phyloP scores from a whole-genome alignment of 2,888 invertebrate genomes.

The Athalia circularis region DNA sequence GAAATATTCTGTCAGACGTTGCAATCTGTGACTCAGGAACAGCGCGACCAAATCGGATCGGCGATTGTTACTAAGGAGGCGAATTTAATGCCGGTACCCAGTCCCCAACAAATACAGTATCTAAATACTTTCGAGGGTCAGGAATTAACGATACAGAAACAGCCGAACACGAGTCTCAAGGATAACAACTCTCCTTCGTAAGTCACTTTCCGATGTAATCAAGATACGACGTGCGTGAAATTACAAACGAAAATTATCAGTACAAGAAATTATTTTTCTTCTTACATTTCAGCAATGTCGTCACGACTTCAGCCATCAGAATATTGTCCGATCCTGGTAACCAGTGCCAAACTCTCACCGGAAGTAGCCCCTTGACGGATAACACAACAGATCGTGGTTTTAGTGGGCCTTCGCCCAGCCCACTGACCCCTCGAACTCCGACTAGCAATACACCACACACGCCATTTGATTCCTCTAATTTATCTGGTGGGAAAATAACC shows the following conservation, averaged over 20 bases:
- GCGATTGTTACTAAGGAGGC: constrained; percentile 83
- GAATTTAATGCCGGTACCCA: constrained; percentile 96
- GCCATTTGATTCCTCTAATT: constrained; percentile 65
- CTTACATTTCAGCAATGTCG: constrained; percentile 56
- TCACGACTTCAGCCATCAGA: constrained; percentile 63
- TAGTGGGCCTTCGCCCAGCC: constrained; percentile 69
- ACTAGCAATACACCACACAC: constrained; percentile 69
- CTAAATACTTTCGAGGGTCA: constrained; percentile 97
- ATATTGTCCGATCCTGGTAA: constrained; percentile 64
- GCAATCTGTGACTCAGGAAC: constrained; percentile 80
- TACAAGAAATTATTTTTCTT: constrained; percentile 15
- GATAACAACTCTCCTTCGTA: constrained; percentile 71
- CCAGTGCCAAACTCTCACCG: constrained; percentile 59
- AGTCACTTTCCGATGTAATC: constrained; percentile 30
- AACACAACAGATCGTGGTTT: constrained; percentile 67
- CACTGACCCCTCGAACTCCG: constrained; percentile 71
- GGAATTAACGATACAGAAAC: constrained; percentile 96
- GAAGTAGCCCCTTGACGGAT: constrained; percentile 70
- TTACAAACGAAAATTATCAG: background rate
- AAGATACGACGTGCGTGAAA: background rate
- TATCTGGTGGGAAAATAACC: constrained; percentile 56
- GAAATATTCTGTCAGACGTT: constrained; percentile 81
- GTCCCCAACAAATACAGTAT: constrained; percentile 97
- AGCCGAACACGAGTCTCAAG: constrained; percentile 92
- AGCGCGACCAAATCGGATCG: constrained; percentile 73